A percentile compares a stretch with the other conserved stretches of the same genome.
Conservation (phyloP, 2,797 vertebrate species). For the Syngnathus acus region DNA sequence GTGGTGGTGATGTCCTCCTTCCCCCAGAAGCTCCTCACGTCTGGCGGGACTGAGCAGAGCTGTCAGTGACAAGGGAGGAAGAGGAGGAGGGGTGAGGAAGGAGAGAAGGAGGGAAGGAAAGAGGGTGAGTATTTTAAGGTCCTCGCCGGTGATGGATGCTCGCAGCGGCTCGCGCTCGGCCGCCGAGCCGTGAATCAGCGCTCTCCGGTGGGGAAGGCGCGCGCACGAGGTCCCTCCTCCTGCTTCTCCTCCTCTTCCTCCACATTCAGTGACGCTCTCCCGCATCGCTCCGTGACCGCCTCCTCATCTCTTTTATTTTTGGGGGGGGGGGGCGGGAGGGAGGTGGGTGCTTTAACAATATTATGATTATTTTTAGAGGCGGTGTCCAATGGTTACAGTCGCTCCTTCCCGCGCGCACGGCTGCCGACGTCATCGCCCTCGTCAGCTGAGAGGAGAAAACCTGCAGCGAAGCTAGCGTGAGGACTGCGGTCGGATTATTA, state of each 20-base stretch:
- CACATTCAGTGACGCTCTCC: conserved; percentile 15
- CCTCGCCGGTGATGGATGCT: conserved; percentile 44
- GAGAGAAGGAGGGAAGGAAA: conserved; percentile 25
- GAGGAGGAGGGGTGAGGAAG: neutral
- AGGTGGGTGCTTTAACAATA: neutral
- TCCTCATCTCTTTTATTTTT: conserved; percentile 5
- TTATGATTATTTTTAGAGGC: neutral
- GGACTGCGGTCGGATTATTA: neutral
- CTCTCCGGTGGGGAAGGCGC: conserved; percentile 27
- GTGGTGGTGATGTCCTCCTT: conserved; percentile 32
- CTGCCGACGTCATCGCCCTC: neutral
- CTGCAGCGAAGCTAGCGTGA: neutral
- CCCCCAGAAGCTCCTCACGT: conserved; percentile 51
- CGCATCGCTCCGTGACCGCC: conserved; percentile 1
- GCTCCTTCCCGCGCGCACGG: neutral
- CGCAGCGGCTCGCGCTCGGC: conserved; percentile 53
- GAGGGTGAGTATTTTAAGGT: conserved; percentile 10
- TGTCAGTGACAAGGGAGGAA: conserved; percentile 49
- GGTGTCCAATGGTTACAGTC: neutral
- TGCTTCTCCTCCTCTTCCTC: conserved; percentile 31
- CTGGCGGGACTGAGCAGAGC: conserved; percentile 61
- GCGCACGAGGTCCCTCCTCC: neutral
- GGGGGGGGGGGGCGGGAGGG: neutral
- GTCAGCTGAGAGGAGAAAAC: neutral
- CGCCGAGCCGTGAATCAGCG: conserved; percentile 61